Base-by-base conservation (phyloP, 2,888 invertebrate genomes). In the Phaedon cochleariae region DNA sequence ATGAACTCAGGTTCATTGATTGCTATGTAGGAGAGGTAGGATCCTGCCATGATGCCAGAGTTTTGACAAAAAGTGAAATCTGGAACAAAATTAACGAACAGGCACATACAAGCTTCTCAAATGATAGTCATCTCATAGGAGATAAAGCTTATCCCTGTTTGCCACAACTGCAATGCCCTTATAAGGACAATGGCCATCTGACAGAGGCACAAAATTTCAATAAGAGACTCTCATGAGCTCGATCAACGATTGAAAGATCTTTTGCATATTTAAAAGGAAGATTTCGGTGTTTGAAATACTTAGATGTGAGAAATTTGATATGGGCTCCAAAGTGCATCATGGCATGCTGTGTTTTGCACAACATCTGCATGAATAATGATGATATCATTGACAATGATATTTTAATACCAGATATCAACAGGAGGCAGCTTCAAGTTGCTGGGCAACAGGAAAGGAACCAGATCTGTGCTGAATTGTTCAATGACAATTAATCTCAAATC, bases 1-100 rank as follows among this genome's bases (percentile, higher is more conserved):
- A 26, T 21, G 37, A 55, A 20, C 20, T 57, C 1, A 57, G 22
- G 21, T 57, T 54, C 20, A 54, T 10, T 7, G 20, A 37, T 18
- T 34, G 37, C 37, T 54, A 57, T 57, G 57, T 26, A 12, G 57
- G 57, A 45, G 57, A 57, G 26, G 57, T 57, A n/a, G 57, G 46
- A 7, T 45, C 46, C n/a, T 41, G 20, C 21, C 57, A 57, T 22
- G 46, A 57, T 26, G 57, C 57, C 26, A 57, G 20, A 45, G 57
- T 57, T 20, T 22, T 57, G 26, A 34, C 21, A 21, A 41, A 45
- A 22, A 57, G 57, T 57, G 46, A 46, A 46, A 37, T 57, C n/a
- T 57, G 57, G 57, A 57, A 41, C 2, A 41, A 41, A 41, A 41
- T 41, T 10, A 41, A 41, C 9, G 17, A 41, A 12, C 5, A 41